Conservation (phyloP, 2,797 vertebrate species). For the Paguma larvata region DNA sequence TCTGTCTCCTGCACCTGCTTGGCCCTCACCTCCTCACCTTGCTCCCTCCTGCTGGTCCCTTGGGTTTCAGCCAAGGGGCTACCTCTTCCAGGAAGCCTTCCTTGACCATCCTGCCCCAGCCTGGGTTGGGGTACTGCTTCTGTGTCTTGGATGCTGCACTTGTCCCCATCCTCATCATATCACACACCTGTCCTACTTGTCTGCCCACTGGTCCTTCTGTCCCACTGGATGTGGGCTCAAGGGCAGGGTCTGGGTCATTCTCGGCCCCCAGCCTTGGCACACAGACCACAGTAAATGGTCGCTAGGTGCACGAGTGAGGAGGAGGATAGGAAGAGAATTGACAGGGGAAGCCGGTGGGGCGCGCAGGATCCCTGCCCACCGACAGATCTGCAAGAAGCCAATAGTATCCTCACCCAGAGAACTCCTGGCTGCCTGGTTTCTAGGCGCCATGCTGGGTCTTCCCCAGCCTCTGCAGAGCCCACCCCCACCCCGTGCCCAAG, state of each 20-base stretch:
- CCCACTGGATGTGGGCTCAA: background rate
- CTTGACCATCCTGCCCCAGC: background rate
- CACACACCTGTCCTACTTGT: background rate
- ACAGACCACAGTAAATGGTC: background rate
- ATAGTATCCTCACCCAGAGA: background rate
- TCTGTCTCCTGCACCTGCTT: background rate
- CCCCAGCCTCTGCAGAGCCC: background rate
- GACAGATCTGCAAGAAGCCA: background rate
- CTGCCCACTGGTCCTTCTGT: background rate
- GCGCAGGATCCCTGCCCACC: background rate
- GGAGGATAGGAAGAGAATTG: background rate
- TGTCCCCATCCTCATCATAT: background rate
- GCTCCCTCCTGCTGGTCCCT: background rate
- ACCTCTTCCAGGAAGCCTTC: constrained; percentile 54
- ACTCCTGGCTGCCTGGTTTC: background rate
- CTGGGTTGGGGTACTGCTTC: background rate
- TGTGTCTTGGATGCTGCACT: background rate
- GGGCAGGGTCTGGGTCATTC: no score
- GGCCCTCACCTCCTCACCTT: background rate
- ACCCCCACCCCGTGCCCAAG: background rate
- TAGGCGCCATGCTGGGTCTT: background rate
- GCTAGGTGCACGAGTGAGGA: background rate
- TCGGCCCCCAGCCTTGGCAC: background rate
- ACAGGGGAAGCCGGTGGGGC: background rate
- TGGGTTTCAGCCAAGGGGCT: background rate